Base-by-base conservation (phyloP, 1,140 invertebrate species). In the Pogonognathellus flavescens region DNA sequence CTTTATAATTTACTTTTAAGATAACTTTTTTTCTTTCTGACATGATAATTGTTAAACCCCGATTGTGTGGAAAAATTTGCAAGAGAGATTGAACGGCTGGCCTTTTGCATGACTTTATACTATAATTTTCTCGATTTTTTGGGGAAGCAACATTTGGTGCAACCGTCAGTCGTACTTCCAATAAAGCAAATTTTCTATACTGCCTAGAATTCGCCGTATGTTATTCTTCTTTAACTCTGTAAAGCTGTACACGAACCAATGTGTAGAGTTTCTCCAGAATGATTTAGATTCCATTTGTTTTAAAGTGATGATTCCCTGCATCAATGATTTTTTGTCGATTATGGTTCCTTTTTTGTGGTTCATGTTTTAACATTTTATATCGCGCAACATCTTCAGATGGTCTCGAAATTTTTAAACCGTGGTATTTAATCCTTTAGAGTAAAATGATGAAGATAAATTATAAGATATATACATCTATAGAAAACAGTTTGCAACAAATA, bases 311-410 rank as follows among this genome's bases (percentile, higher is more conserved):
- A 52, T 89, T 89, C 18, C 88, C 88, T 60, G 88, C 87, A 7
- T 88, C 84, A 11, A 89, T 80, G 49, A 88, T 85, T 70, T 82
- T 84, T 66, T 87, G 87, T 7, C 88, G 84, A 20, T 89, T 87
- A 16, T 53, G 85, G 57, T 97, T 97, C 0, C 96, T 95, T 89
- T 94, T 94, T 89, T 97, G 95, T 89, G 96, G 96, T 87, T 94
- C 94, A 91, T 98, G 97, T 88, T 93, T 93, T 55, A 98, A 91
- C 96, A 98, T 98, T 80, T 94, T 96, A 90, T 98, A 98, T 10
- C 96, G 92, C 10, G 97, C 97, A 84, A 97, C 94, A 82, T 94
- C 95, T 72, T 95, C 93, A 13, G 96, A 95, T 91, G 97, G 97
- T 86, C 97, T 92, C 49, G 95, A 94, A 90, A 97, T 95, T 90